A percentile compares a stretch with the other conserved stretches of the same genome.
These are phyloP conservation scores for Pachliopta kotzebuea DNA, from an alignment of 2,888 invertebrate genomes.

Conservation along the genomic window DNA sequence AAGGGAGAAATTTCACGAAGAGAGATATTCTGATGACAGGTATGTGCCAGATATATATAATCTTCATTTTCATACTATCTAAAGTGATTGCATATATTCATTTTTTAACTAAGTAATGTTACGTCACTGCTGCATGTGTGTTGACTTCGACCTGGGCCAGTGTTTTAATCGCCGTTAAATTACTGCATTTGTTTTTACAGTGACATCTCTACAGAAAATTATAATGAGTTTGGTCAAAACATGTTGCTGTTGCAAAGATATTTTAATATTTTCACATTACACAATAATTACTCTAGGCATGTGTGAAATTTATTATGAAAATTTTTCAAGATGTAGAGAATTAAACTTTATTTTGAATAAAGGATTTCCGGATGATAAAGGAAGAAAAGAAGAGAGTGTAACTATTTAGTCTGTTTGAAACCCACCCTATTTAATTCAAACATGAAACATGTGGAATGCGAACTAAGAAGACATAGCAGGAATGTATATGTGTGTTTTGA, in stretches of 20 bases:
- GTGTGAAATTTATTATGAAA: constrained; percentile 50
- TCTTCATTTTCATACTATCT: not conserved
- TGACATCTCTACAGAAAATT: constrained; percentile 76
- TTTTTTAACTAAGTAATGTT: constrained; percentile 12
- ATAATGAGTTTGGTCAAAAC: constrained; percentile 67
- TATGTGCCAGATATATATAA: constrained; percentile 39
- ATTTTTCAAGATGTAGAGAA: constrained; percentile 24
- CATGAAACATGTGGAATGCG: not conserved
- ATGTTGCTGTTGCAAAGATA: constrained; percentile 74
- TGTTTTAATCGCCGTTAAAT: constrained; percentile 61
- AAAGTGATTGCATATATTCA: not conserved
- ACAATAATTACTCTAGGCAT: constrained; percentile 68
- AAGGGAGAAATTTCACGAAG: constrained; percentile 63
- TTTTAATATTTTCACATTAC: constrained; percentile 72
- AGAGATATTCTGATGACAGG: constrained; percentile 58
- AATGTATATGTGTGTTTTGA: not conserved
- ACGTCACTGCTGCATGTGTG: constrained; percentile 47
- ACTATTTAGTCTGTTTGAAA: not conserved
- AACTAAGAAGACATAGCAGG: not conserved
- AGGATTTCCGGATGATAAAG: not conserved
- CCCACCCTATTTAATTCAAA: not conserved
- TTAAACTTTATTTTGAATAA: constrained; percentile 1
- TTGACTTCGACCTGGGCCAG: constrained; percentile 31
- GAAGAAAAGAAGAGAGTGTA: not conserved
- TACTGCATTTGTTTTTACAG: constrained; percentile 79